Evolutionary conservation across 2,888 invertebrate species (phyloP), one percentile per base, ranked within the genome.

Genomic region (Leptopterna dolabrata): DNA sequence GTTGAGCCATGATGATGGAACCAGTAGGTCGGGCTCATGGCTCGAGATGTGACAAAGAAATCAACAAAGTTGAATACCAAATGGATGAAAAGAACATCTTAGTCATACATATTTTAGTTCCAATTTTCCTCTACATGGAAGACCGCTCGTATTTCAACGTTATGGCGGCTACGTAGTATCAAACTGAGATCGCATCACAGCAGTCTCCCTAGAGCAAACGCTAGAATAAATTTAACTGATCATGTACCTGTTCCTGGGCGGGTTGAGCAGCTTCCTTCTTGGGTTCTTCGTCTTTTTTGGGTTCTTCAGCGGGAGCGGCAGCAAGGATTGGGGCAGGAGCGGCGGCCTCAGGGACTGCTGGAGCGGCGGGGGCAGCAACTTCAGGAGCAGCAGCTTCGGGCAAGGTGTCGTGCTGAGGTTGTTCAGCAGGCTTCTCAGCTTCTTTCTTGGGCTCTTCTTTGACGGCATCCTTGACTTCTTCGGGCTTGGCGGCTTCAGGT

Each of bases 401-500:
- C 24, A n/a, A 11, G 16, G 81, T 55, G 14, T 81, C 81, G 13
- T 19, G 81, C 27, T 81, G 55, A 55, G 81, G 55, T 30, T 55
- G 30, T 55, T 27, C 55, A 11, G 29, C 43, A 30, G 84, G 43
- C 71, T 71, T 36, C 29, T 27, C 82, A 14, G 14, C 81, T n/a
- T 55, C 47, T 4, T 51, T 84, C 24, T 24, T 51, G 43, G 71
- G 73, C n/a, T 43, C 84, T 41, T 47, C 71, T n/a, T 30, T 71
- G 30, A 41, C n/a, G 7, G 19, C 45, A 13, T 30, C 82, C 36
- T 81, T 70, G 45, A 36, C 24, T 41, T 36, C 82, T 73, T 73
- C 86, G 19, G 76, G 55, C 86, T 73, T 51, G 30, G 86, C 86
- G 7, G 76, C 86, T 55, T 45, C 76, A n/a, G 76, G 47, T 14